phyloP scores from a whole-genome alignment of 2,113 vertebrate genomes.

The Pandion haliaetus region DNA sequence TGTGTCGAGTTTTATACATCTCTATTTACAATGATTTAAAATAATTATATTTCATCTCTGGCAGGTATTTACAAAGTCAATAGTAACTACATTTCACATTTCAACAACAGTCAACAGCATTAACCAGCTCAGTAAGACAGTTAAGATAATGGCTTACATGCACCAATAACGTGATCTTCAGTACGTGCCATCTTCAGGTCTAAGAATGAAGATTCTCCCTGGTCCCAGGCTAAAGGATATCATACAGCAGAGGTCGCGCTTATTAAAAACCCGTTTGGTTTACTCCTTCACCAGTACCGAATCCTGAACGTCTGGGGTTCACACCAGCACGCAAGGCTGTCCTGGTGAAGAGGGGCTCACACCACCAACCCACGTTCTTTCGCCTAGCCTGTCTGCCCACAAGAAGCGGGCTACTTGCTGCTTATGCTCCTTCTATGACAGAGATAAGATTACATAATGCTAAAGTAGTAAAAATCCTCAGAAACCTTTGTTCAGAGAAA shows the following conservation, averaged over 20 bases:
- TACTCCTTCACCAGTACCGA: constrained; percentile 49
- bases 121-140: constrained; percentile 83
- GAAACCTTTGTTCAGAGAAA: constrained; percentile 50
- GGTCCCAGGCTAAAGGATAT: constrained; percentile 60
- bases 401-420: neutral
- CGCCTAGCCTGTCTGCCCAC: neutral
- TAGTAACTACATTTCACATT: constrained; percentile 90
- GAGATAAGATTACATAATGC: constrained; percentile 49
- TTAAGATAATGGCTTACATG: constrained; percentile 86
- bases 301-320: neutral
- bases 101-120: constrained; percentile 82
- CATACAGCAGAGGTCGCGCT: constrained; percentile 37
- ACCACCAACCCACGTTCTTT: neutral
- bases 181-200: constrained; percentile 56
- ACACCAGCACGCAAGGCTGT: neutral
- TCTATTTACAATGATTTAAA: constrained; percentile 98
- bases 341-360: neutral
- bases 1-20: constrained; percentile 88
- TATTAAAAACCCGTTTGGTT: constrained; percentile 36
- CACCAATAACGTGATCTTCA: constrained; percentile 78
- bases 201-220: constrained; percentile 57
- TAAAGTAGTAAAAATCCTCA: constrained; percentile 65
- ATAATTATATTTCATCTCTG: constrained; percentile 87
- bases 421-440: constrained; percentile 37
- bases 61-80: constrained; percentile 89